Conservation (phyloP, 2,888 invertebrate genomes). For the Dromius quadrimaculatus region DNA sequence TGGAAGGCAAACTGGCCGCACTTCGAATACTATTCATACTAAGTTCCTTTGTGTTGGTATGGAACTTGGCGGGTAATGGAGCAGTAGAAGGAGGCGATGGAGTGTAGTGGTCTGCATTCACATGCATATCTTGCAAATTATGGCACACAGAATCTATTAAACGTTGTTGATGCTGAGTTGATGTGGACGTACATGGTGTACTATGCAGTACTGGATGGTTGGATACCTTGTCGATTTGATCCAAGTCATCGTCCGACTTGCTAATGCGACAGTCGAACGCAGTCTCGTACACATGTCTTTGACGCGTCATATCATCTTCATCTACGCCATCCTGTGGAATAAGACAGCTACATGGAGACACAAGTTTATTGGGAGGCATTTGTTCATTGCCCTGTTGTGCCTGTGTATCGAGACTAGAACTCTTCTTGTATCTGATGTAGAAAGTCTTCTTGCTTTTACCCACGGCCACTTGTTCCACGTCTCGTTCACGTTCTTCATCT, state of each 20-base stretch:
- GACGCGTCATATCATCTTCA: conserved; percentile 71
- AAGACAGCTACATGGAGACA: conserved; percentile 80
- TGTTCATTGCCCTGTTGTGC: conserved; percentile 74
- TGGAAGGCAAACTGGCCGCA: conserved; percentile 81
- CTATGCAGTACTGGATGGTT: conserved; percentile 83
- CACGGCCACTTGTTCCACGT: conserved; percentile 58
- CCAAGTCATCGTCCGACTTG: conserved; percentile 83
- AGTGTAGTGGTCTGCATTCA: conserved; percentile 77
- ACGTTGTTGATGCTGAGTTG: not conserved
- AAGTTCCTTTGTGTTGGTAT: conserved; percentile 68
- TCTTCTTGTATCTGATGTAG: conserved; percentile 72
- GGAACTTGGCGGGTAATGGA: conserved; percentile 85
- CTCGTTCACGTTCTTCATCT: conserved; percentile 58
- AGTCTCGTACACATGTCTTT: conserved; percentile 87
- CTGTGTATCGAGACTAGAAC: conserved; percentile 80
- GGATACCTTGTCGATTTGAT: conserved; percentile 83
- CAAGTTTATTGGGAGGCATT: conserved; percentile 80
- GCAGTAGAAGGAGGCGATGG: conserved; percentile 89
- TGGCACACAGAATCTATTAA: conserved; percentile 17
- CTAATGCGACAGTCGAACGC: conserved; percentile 90
- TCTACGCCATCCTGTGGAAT: conserved; percentile 73
- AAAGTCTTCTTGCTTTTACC: not conserved
- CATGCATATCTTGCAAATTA: conserved; percentile 72
- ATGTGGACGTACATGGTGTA: conserved; percentile 57
- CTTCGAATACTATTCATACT: conserved; percentile 85